A percentile compares a stretch with the other conserved stretches of the same genome.
phyloP scores from a whole-genome alignment of 2,113 vertebrate genomes.

The Ophthalmolycus amberensis region DNA sequence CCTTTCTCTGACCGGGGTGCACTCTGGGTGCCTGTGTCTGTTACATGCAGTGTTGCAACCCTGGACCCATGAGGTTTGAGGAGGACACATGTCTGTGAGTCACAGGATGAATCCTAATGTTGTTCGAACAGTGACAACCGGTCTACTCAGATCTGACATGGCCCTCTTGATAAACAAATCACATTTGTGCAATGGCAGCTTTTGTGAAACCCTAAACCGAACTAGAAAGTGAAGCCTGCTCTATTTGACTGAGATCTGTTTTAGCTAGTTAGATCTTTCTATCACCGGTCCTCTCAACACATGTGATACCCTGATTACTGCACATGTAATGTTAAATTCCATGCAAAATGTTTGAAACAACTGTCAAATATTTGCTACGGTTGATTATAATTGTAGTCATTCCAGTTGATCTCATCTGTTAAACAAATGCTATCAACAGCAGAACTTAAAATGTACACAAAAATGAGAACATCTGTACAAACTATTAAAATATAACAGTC shows the following conservation, averaged over 20 bases:
- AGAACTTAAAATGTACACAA: not conserved
- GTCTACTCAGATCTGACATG: constrained; percentile 28
- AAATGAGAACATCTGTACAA: not conserved
- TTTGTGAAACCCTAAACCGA: constrained; percentile 14
- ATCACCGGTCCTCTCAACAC: not conserved
- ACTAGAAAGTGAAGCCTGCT: not conserved
- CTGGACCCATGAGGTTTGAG: constrained; percentile 56
- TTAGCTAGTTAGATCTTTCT: not conserved
- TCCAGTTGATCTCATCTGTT: not conserved
- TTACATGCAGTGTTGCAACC: constrained; percentile 50
- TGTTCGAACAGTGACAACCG: constrained; percentile 17
- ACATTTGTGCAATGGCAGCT: constrained; percentile 2
- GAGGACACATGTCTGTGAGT: constrained; percentile 50
- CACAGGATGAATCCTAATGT: constrained; percentile 23
- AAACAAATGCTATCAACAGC: not conserved
- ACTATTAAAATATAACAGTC: not conserved
- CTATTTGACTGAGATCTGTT: constrained; percentile 11
- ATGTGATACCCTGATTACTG: not conserved
- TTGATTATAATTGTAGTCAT: not conserved
- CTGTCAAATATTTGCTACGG: constrained; percentile 12
- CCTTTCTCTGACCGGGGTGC: constrained; percentile 45
- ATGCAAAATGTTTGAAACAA: not conserved
- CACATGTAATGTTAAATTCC: not conserved
- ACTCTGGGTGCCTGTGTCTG: constrained; percentile 46
- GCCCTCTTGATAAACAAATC: constrained; percentile 41